Evolutionary conservation across 2,888 invertebrate genomes (phyloP), one percentile per base, ranked within the genome.

Genomic region (Chloroclystis v-ata): DNA sequence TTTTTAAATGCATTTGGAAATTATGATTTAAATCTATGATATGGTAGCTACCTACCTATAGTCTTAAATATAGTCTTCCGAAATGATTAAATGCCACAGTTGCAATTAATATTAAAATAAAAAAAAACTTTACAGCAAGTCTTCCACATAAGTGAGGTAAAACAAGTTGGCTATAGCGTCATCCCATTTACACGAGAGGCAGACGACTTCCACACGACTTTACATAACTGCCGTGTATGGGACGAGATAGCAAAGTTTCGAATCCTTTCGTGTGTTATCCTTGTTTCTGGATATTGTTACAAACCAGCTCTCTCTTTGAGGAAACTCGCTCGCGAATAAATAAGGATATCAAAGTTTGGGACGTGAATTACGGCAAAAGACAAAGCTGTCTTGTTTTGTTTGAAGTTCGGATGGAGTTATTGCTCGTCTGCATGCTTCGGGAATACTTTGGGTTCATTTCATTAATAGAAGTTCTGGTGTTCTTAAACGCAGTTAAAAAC

Each of bases 221-320:
- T 56, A 32, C 59, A 55, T 59, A 59, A 59, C 58, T 57, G 62
- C 60, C 59, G 59, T 55, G 60, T 57, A 52, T 50, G 41, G 57
- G 37, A 49, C 49, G 49, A 56, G 65, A 69, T 69, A 69, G 58
- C 62, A 47, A 65, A 69, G 66, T 69, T 69, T 60, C 56, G 55
- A 57, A 64, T 61, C 57, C 65, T 56, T 56, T 44, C 49, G 49
- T 48, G 45, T 47, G 50, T 56, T 59, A 56, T 56, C 59, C 56
- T 29, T 56, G 55, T 55, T 54, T 48, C 53, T 44, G 53, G 45
- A 52, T 56, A 52, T 56, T 58, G 47, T 47, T 53, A 54, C 56
- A 47, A 46, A 49, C 43, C 44, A 48, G 47, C 51, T 53, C 47
- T 47, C 43, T 48, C 29, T 39, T 37, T 37, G 37, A 38, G 40